phyloP scores from a whole-genome alignment of 1,140 invertebrate species.

The Aleiodes sp. region DNA sequence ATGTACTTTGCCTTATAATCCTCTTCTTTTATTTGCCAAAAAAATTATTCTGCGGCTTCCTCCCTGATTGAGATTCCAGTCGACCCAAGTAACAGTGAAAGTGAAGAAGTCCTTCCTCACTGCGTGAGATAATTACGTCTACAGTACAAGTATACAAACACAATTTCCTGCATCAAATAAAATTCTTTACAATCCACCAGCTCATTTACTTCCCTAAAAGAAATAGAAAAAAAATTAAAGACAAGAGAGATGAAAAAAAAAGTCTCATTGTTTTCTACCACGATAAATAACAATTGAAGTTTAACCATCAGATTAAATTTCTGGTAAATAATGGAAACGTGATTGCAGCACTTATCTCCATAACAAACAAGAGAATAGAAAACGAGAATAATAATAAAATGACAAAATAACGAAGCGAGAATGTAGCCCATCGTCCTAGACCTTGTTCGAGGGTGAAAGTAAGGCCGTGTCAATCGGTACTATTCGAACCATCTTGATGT shows the following conservation, averaged over 20 bases:
- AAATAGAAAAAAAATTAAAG: not conserved
- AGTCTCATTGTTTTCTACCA: not conserved
- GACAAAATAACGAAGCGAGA: not conserved
- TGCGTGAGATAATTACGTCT: conserved; percentile 29
- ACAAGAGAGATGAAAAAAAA: not conserved
- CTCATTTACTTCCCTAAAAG: not conserved
- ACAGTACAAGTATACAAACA: conserved; percentile 7
- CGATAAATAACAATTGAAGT: not conserved
- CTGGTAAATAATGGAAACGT: not conserved
- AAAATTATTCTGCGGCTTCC: conserved; percentile 1
- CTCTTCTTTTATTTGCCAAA: not conserved
- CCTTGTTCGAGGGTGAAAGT: conserved; percentile 56
- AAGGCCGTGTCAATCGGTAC: conserved; percentile 40
- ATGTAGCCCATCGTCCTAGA: conserved; percentile 45
- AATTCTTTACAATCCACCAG: not conserved
- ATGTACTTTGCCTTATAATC: too few relatives aligned
- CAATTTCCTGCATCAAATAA: conserved; percentile 19
- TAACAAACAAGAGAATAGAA: not conserved
- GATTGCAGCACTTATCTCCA: not conserved
- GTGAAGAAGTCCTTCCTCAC: conserved; percentile 19
- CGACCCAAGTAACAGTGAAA: conserved; percentile 2
- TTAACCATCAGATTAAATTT: conserved; percentile 6
- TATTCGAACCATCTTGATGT: conserved; percentile 1
- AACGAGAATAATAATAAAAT: not conserved
- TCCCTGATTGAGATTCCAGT: conserved; percentile 10